Conservation (phyloP, 2,113 vertebrate species). For the human region GRCh38 chr1:199786501-199787000, state of each 20-base stretch:
- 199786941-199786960: background rate
- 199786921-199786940: background rate
- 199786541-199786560: background rate
- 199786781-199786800: too few species aligned
- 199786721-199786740: background rate
- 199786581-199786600: background rate
- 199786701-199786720: background rate
- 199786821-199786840: background rate
- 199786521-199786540: background rate
- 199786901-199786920: background rate
- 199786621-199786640: background rate
- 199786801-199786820: background rate
- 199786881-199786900: background rate
- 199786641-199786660: background rate
- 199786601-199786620: background rate
- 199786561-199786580: background rate
- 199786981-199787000: background rate
- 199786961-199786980: background rate
- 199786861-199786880: background rate
- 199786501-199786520: too few species aligned
- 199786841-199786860: background rate
- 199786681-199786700: background rate
- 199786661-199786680: background rate
- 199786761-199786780: background rate
- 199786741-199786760: background rate